Evolutionary conservation across 2,113 vertebrate genomes (phyloP), one percentile per base, ranked within the genome.

Genomic region (Acrocephalus arundinaceus): DNA sequence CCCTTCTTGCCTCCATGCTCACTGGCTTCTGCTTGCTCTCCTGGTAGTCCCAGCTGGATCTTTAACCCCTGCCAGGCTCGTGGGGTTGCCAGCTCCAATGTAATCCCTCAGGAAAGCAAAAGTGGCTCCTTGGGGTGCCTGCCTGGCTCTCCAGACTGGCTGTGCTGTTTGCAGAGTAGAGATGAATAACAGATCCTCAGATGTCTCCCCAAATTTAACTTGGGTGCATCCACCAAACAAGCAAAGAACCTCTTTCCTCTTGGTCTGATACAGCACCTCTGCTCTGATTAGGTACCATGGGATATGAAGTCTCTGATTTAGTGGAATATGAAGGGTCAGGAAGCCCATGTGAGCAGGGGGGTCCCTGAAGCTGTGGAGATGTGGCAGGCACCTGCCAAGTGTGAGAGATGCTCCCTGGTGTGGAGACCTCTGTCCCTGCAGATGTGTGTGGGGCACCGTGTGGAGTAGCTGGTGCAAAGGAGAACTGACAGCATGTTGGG

Each of bases 381-480:
- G 45, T 11, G 7, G 41, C 8, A 39, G 54, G 31, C 19, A 21
- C 12, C 11, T 46, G 46, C 3, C 14, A 37, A 15, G 45, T 0
- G 4, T 23, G 76, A 15, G 61, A 87, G 37, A 20, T 48, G 39
- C 25, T 52, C 10, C 17, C 48, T 33, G n/a, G 31, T 6, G 2
- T 6, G 1, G 9, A 43, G 71, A 30, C 16, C 37, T 66, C 14
- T 73, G 59, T 59, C 45, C 48, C 10, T 10, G 55, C 1, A 7
- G 63, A 3, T 2, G 28, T 33, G 35, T 10, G 6, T 4, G 45
- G 65, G 41, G 30, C 33, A 11, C 23, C 0, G 10, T n/a, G 10
- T 1, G 10, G 13, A 28, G 62, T 1, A 33, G 72, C 24, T 46
- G 54, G 1, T 3, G 10, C 39, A 31, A 54, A 31, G 43, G 51